These are phyloP conservation scores for Pseudochirops cupreus DNA, from an alignment of 2,797 vertebrate species.

Conservation along the genomic window DNA sequence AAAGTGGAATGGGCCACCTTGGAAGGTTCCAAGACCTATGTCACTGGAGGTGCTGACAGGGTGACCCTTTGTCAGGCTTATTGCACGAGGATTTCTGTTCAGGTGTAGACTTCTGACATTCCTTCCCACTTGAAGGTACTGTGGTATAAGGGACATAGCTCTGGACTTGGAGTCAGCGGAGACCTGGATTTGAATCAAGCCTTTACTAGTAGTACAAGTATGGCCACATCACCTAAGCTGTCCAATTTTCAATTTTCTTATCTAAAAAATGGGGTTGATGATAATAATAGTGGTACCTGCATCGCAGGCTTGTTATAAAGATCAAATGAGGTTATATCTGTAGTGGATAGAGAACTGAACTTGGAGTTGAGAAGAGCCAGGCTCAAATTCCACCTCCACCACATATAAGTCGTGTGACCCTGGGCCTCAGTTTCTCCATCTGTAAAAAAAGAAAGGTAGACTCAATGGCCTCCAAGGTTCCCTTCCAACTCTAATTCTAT, in stretches of 20 bases:
- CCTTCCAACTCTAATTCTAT: not conserved
- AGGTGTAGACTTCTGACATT: not conserved
- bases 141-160: not conserved
- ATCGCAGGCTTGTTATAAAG: conserved; percentile 2
- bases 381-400: not conserved
- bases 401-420: not conserved
- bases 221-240: not conserved
- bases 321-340: not conserved
- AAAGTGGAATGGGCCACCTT: not conserved
- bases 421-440: not conserved
- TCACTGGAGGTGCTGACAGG: not conserved
- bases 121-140: not conserved
- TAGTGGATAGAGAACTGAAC: not conserved
- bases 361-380: not conserved
- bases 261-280: not conserved
- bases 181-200: not conserved
- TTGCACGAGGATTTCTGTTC: not conserved
- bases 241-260: not conserved
- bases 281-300: not conserved
- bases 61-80: not conserved
- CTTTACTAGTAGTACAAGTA: not conserved
- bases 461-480: not conserved
- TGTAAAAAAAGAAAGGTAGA: not conserved
- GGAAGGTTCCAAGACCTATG: not conserved
- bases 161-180: not conserved